Base-by-base conservation (phyloP, 2,797 vertebrate genomes). In the Pangasius mekongensis region DNA sequence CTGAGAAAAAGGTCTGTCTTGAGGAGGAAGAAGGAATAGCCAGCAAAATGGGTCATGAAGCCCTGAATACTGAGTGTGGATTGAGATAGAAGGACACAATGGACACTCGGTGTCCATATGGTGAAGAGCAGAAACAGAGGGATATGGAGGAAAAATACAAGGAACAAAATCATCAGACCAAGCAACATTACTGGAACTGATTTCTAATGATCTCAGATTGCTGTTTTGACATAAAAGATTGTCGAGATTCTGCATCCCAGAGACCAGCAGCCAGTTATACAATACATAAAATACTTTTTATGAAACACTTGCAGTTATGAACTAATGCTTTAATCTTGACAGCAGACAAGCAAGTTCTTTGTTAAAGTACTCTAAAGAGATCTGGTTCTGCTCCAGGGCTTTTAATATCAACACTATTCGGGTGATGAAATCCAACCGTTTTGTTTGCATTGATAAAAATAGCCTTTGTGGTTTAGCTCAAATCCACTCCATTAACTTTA, bases 381-480 rank as follows among this genome's bases (percentile, higher is more conserved):
- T 88, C n/a, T 82, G 36, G 77, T 82, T 86, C 56, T 86, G 77
- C 76, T 73, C 69, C 64, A 76, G 77, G 49, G 67, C 36, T 81
- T 86, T 85, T 89, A 86, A 86, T 85, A 86, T 81, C 84, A 86
- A 74, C 56, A 54, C 76, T 71, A 60, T 30, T 85, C 78, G 56
- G 54, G 49, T 52, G 84, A 67, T 71, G 76, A 86, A 80, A 89
- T 81, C 22, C 64, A 89, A 71, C 39, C 30, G 18, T 71, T 86
- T 85, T 62, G 87, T 85, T 81, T 81, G 64, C 81, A 64, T 73
- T 77, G 87, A 83, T 73, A 84, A 87, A 87, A 87, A 71, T 74
- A 80, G 47, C 76, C 56, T 52, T 81, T 67, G 49, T 71, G 73
- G 87, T 82, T 86, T 64, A n/a, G 36, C 84, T 86, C 64, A 82